Base-by-base conservation (phyloP, 2,797 vertebrate genomes). In the Ciconia nigra region DNA sequence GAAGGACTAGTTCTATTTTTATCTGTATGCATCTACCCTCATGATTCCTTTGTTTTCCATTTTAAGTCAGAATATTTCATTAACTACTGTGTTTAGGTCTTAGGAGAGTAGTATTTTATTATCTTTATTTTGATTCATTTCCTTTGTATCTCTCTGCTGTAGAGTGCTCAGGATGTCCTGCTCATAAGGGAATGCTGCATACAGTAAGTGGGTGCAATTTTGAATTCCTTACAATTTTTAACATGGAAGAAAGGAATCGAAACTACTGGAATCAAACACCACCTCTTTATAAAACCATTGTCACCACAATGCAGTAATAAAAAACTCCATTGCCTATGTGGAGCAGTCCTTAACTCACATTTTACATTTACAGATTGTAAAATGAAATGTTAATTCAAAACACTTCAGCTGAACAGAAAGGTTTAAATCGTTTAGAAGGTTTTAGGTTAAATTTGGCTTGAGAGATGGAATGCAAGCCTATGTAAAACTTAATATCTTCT, bases 301-400 rank as follows among this genome's bases (percentile, higher is more conserved):
- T 79, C 29, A 87, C n/a, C 58, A 74, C n/a, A 86, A 62, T 42
- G 46, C 37, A 85, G 46, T 81, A 84, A 93, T 76, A 94, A 88
- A 90, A 62, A 90, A 72, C 19, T 89, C 73, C 18, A 35, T 26
- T 90, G 52, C 35, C 58, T 69, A 74, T 3, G 4, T 20, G 9
- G 20, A 86, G 8, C 21, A 74, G 15, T 79, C 57, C n/a, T 89
- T 73, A 77, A 80, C n/a, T 79, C 20, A 24, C 57, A 65, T 86
- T 84, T 84, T 28, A 84, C 79, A 87, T 59, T 83, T 91, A 74
- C 51, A 76, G 80, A 52, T 44, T 62, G 73, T 62, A 93, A 95
- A 96, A 91, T 74, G 33, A 83, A 83, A 69, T n/a, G 52, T 61
- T 87, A 92, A 74, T 71, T 95, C 71, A 91, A 85, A 93, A 79